Evolutionary conservation across 2,113 vertebrate species (phyloP).

Genomic region (Smithornis capensis): DNA sequence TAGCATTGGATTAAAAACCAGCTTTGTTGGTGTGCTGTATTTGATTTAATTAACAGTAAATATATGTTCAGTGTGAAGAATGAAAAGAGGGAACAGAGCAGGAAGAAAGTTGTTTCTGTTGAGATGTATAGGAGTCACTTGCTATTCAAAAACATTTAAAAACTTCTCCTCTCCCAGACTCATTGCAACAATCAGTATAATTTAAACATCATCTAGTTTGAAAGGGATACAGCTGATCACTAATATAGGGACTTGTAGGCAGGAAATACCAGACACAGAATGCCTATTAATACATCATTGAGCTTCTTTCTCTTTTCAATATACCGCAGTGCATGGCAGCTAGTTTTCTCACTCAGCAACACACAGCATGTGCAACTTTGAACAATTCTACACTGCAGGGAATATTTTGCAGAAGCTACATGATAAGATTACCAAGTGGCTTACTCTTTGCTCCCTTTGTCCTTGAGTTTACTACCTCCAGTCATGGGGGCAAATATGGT

Average conservation of each 20-base stretch:
- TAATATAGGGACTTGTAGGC: not conserved
- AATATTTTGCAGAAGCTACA: conserved; percentile 74
- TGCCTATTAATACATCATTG: not conserved
- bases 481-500: conserved; percentile 28
- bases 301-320: conserved; percentile 8
- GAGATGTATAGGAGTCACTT: not conserved
- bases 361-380: conserved; percentile 64
- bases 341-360: conserved; percentile 51
- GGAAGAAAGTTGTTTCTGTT: not conserved
- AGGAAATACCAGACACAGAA: not conserved
- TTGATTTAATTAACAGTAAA: not conserved
- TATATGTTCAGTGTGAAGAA: not conserved
- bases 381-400: conserved; percentile 69
- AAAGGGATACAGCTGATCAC: not conserved
- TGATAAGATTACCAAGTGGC: conserved; percentile 70
- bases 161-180: not conserved
- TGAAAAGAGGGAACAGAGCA: not conserved
- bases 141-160: not conserved
- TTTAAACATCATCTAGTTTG: not conserved
- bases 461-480: conserved; percentile 69
- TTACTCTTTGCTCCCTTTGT: conserved; percentile 71
- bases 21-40: not conserved
- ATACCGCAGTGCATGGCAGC: conserved; percentile 41
- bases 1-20: not conserved
- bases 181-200: not conserved